Conservation (phyloP, 1,140 invertebrate genomes). For the Diorhabda sublineata region DNA sequence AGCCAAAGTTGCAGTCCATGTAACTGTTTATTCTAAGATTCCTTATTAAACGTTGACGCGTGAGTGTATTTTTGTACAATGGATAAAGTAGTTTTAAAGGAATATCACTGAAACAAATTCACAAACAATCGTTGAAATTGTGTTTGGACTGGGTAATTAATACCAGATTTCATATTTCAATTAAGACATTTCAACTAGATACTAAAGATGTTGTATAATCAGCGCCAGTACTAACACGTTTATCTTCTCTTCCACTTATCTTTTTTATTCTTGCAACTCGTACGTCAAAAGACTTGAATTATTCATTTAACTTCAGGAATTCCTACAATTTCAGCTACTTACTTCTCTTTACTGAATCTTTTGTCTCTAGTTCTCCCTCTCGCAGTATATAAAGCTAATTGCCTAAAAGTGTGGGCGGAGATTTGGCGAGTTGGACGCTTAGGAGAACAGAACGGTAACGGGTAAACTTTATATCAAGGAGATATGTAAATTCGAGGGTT, state of each 20-base stretch:
- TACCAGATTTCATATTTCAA: too few relatives aligned
- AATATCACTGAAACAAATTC: too few relatives aligned
- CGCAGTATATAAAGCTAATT: constrained; percentile 31
- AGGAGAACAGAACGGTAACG: not conserved
- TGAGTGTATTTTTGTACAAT: too few relatives aligned
- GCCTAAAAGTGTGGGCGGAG: constrained; percentile 14
- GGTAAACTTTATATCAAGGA: not conserved
- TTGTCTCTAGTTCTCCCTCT: not conserved
- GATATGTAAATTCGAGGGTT: too few relatives aligned
- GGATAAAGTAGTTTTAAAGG: too few relatives aligned
- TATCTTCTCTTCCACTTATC: constrained; percentile 7
- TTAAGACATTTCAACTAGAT: too few relatives aligned
- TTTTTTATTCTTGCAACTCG: constrained; percentile 27
- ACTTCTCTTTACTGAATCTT: constrained; percentile 5
- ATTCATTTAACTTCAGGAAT: constrained; percentile 43
- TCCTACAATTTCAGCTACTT: constrained; percentile 37
- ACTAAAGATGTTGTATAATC: not conserved
- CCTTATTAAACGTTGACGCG: too few relatives aligned
- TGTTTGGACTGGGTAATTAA: too few relatives aligned
- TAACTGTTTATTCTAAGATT: too few relatives aligned
- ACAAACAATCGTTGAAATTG: too few relatives aligned
- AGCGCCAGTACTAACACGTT: not conserved
- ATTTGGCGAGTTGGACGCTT: not conserved
- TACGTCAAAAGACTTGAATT: constrained; percentile 41
- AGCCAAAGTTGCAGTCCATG: too few relatives aligned